A percentile compares a stretch with the other conserved stretches of the same genome.
phyloP scores from a whole-genome alignment of 2,888 invertebrate species.

The Caenorhabditis parvicauda region DNA sequence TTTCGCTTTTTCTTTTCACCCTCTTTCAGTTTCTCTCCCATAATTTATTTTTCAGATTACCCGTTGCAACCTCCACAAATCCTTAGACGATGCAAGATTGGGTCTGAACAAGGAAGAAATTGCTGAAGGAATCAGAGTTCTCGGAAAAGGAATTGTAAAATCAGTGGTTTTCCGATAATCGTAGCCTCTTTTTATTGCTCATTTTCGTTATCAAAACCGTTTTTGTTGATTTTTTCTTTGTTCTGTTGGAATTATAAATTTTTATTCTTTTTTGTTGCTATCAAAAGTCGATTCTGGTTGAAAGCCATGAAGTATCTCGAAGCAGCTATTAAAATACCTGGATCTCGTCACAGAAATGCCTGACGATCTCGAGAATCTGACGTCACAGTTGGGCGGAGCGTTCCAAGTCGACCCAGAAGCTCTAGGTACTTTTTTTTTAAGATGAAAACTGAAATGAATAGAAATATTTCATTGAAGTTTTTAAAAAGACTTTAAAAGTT shows the following conservation, averaged over 20 bases:
- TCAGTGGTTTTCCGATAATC: conserved; percentile 8
- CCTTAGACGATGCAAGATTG: conserved; percentile 7
- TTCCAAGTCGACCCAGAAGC: conserved; percentile 32
- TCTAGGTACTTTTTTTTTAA: conserved; percentile 16
- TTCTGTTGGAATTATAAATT: neutral
- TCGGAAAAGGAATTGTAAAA: conserved; percentile 33
- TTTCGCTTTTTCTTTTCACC: neutral
- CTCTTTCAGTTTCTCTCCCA: neutral
- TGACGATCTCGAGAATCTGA: conserved; percentile 20
- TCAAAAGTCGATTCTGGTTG: neutral
- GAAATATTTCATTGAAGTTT: too few species aligned
- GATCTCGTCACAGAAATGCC: conserved; percentile 4
- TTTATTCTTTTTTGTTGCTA: neutral
- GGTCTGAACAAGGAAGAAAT: conserved; percentile 32
- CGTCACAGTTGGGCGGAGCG: conserved; percentile 11
- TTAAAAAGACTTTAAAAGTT: too few species aligned
- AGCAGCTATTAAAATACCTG: neutral
- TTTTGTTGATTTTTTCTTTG: neutral
- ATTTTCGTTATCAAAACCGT: too few species aligned
- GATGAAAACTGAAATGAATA: neutral
- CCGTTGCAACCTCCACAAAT: conserved; percentile 23
- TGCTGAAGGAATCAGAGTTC: conserved; percentile 28
- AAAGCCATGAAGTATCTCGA: neutral
- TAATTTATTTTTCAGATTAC: conserved; percentile 19
- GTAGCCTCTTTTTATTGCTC: neutral